Base-by-base conservation (phyloP, 2,113 vertebrate genomes). In the Riparia riparia region DNA sequence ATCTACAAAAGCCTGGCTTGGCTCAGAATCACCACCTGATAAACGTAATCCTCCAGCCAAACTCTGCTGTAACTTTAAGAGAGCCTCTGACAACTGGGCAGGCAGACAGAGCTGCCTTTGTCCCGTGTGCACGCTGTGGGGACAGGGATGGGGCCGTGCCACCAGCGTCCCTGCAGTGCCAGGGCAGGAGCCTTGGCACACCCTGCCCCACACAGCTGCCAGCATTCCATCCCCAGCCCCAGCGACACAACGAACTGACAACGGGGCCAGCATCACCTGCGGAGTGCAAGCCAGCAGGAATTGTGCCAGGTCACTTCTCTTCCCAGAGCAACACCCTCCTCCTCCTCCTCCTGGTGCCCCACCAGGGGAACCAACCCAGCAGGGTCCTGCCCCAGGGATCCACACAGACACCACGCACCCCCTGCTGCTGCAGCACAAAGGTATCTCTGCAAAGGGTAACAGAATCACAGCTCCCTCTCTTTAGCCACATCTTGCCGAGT, bases 261-360 rank as follows among this genome's bases (percentile, higher is more conserved):
- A 19, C 0, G 9, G 28, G 8, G 44, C 3, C 64, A 49, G 5
- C 57, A 31, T 3, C 70, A 45, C 61, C 78, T 3, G 34, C 69
- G 0, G 4, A 21, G 42, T 0, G 25, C 70, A 29, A 15, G 26
- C 12, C 71, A 28, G 79, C 51, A 44, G 0, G 13, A 10, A 10
- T 0, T 2, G 3, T 0, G 3, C 15, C 32, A 19, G 22, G 0
- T 2, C 63, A 32, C 15, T 7, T 15, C 1, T 2, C 37, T 28
- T 12, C 12, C 56, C 25, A 6, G 8, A 50, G 10, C 39, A 32
- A 6, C 9, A 45, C 14, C 39, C 26, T 53, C 31, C 18, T 19
- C 17, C 53, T 71, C 24, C 77, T 68, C 32, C 77, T 68, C 9
- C 14, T 12, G 42, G 29, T 5, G 29, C 32, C 19, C 7, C 19